phyloP scores from a whole-genome alignment of 2,113 vertebrate species.

The Ornithorhynchus anatinus region DNA sequence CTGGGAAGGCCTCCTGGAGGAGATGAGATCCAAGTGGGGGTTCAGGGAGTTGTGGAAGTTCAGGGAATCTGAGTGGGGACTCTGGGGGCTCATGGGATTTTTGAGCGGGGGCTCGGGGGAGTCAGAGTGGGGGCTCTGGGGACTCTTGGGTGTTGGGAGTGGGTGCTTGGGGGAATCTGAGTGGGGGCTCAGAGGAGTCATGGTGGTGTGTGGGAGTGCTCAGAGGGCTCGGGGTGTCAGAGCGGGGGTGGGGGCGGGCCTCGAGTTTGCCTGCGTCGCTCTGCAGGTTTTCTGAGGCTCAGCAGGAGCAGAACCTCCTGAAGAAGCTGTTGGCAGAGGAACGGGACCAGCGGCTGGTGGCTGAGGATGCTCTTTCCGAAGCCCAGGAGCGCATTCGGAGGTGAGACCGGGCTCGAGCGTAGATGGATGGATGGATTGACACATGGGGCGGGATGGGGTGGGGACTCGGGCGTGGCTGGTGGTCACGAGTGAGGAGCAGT shows the following conservation, averaged over 20 bases:
- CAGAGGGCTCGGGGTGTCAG: not conserved
- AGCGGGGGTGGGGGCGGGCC: not conserved
- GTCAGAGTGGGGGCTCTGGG: not conserved
- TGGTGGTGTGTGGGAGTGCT: not conserved
- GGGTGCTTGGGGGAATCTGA: not conserved
- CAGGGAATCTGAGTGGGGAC: no score
- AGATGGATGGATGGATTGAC: no score
- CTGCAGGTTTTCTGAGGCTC: slow-evolving; percentile 80
- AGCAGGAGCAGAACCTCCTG: slow-evolving; percentile 63
- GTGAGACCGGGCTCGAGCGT: no score
- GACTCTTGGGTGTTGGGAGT: not conserved
- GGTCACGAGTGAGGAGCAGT: no score
- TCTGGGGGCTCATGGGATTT: no score
- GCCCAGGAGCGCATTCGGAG: slow-evolving; percentile 69
- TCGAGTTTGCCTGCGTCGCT: slow-evolving; percentile 11
- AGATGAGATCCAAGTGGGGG: no score
- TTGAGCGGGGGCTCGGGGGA: not conserved
- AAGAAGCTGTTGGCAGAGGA: slow-evolving; percentile 84
- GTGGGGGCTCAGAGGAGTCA: not conserved
- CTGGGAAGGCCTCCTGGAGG: no score
- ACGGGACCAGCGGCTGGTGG: slow-evolving; percentile 73
- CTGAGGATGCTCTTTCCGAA: slow-evolving; percentile 53
- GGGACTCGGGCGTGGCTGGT: no score
- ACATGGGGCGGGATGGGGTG: no score
- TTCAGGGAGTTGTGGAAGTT: no score